Conservation (phyloP, 2,888 invertebrate species). For the Pammene fasciana region DNA sequence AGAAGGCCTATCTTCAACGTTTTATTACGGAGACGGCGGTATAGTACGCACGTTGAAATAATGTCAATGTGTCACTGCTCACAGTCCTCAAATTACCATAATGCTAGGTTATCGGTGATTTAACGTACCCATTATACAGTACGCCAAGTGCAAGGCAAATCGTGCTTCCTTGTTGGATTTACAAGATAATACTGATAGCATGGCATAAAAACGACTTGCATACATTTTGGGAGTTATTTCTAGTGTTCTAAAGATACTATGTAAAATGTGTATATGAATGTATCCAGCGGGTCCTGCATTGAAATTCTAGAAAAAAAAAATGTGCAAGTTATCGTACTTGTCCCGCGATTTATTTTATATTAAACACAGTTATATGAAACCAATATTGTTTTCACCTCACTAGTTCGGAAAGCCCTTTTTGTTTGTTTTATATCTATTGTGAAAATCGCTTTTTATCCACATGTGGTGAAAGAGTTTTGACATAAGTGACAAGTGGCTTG, state of each 20-base stretch:
- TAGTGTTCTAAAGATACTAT: neutral
- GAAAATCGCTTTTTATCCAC: no score
- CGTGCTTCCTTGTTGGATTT: conserved; percentile 17
- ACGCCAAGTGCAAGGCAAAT: conserved; percentile 32
- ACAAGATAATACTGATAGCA: neutral
- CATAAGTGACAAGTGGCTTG: no score
- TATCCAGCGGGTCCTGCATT: no score
- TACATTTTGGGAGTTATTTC: neutral
- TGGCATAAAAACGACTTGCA: neutral
- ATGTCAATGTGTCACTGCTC: conserved; percentile 26
- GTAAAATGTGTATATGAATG: no score
- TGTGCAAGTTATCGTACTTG: no score
- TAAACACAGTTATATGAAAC: no score
- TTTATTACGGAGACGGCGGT: conserved; percentile 2
- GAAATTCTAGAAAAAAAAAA: no score
- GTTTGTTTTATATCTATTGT: no score
- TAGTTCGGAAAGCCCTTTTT: no score
- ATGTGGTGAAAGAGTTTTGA: no score
- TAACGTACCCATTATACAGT: conserved; percentile 27
- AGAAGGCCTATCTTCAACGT: neutral
- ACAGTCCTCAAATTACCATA: conserved; percentile 16
- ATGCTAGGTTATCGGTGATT: conserved; percentile 36
- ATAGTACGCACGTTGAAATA: conserved; percentile 18
- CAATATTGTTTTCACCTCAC: no score
- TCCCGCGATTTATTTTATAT: no score